phyloP scores from a whole-genome alignment of 2,888 invertebrate genomes.

The Amphimallon solstitiale region DNA sequence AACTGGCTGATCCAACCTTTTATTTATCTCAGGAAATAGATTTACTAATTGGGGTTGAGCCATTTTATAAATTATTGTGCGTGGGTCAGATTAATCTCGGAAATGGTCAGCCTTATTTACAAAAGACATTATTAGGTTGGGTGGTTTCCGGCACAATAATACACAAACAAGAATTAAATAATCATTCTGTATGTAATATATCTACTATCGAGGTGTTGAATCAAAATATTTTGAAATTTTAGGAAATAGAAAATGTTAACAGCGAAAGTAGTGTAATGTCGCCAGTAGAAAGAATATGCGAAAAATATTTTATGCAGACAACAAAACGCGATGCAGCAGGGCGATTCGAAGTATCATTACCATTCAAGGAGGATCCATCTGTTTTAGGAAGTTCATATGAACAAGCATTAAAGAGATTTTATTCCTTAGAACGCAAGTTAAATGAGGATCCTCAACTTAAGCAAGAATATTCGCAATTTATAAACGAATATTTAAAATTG shows the following conservation, averaged over 20 bases:
- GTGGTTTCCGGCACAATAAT: too few relatives aligned
- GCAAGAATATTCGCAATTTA: neutral
- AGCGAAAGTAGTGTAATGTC: too few relatives aligned
- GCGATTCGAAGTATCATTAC: slow-evolving; percentile 5
- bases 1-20: neutral
- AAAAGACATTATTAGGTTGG: too few relatives aligned
- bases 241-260: too few relatives aligned
- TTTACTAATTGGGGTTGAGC: neutral
- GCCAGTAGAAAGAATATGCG: neutral
- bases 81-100: too few relatives aligned
- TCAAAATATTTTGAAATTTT: too few relatives aligned
- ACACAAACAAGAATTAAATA: too few relatives aligned
- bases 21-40: neutral
- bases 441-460: neutral
- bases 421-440: slow-evolving; percentile 1
- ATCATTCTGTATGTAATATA: too few relatives aligned
- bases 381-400: neutral
- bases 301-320: neutral
- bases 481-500: neutral
- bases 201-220: too few relatives aligned
- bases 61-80: neutral
- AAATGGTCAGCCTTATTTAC: too few relatives aligned
- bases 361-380: neutral
- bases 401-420: neutral
- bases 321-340: neutral